These are phyloP conservation scores for Syrmaticus mikado DNA, from an alignment of 2,113 vertebrate genomes.

Conservation along the genomic window DNA sequence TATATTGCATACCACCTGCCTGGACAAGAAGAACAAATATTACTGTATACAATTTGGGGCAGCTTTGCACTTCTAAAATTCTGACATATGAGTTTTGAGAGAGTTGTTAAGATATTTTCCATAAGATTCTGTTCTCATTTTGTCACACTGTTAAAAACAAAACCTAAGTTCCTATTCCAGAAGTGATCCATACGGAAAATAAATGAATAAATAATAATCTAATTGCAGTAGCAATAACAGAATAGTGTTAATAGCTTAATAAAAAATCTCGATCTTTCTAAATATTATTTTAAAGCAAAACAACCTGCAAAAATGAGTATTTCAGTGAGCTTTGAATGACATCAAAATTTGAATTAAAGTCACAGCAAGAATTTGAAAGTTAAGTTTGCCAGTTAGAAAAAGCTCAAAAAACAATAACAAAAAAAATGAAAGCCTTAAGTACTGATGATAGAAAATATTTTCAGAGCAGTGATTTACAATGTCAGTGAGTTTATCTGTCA, in stretches of 20 bases:
- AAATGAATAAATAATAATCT: neutral
- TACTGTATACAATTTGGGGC: neutral
- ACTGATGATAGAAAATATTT: neutral
- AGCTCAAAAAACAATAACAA: neutral
- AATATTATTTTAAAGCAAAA: neutral
- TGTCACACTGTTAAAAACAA: neutral
- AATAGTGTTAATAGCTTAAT: neutral
- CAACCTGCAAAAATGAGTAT: neutral
- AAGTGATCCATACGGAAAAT: neutral
- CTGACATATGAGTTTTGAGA: neutral
- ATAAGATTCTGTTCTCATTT: neutral
- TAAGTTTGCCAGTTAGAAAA: neutral
- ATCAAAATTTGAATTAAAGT: neutral
- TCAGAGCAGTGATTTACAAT: neutral
- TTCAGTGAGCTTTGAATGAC: neutral
- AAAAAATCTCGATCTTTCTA: neutral
- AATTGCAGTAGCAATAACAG: neutral
- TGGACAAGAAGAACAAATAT: constrained; percentile 32
- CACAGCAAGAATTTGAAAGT: neutral
- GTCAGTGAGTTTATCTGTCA: neutral
- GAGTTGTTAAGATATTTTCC: neutral
- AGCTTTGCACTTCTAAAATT: neutral
- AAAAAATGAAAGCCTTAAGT: neutral
- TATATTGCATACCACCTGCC: constrained; percentile 50
- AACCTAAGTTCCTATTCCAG: neutral